These are phyloP conservation scores for Cremastobaeus sp. DNA, from an alignment of 2,888 invertebrate species.

Conservation along the genomic window DNA sequence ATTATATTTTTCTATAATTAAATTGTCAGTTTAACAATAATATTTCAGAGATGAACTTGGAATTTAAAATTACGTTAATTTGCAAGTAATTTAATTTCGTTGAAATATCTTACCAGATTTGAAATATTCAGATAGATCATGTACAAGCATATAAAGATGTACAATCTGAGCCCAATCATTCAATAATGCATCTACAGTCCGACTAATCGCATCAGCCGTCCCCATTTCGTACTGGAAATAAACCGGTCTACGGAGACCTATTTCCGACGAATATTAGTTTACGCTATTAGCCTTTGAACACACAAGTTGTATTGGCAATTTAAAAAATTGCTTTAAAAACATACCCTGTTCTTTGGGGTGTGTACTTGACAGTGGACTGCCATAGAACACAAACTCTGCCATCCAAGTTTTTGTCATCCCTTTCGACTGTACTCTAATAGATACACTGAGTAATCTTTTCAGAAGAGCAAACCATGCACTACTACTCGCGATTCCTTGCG, in stretches of 20 bases:
- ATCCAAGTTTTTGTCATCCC: conserved; percentile 91
- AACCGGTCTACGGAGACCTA: conserved; percentile 90
- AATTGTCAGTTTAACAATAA: too few relatives aligned
- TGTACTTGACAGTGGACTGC: conserved; percentile 87
- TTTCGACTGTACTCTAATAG: conserved; percentile 88
- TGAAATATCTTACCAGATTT: conserved; percentile 86
- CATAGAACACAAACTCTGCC: conserved; percentile 92
- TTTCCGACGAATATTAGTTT: too few relatives aligned
- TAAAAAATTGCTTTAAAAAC: too few relatives aligned
- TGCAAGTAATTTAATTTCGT: too few relatives aligned
- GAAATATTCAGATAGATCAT: conserved; percentile 89
- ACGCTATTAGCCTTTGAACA: too few relatives aligned
- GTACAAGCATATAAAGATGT: conserved; percentile 90
- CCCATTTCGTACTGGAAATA: conserved; percentile 94
- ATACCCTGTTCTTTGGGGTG: conserved; percentile 90
- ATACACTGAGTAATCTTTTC: conserved; percentile 89
- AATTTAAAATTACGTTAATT: too few relatives aligned
- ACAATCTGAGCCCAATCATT: conserved; percentile 96
- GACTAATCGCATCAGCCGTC: conserved; percentile 86
- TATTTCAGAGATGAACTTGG: too few relatives aligned
- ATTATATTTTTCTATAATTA: too few relatives aligned
- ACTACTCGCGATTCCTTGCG: conserved; percentile 77
- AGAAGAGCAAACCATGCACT: conserved; percentile 85
- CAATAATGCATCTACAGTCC: conserved; percentile 91
- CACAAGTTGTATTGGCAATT: too few relatives aligned